A percentile compares a stretch with the other conserved stretches of the same genome.
phyloP scores from a whole-genome alignment of 2,797 vertebrate species.

The Enteromius fasciolatus region DNA sequence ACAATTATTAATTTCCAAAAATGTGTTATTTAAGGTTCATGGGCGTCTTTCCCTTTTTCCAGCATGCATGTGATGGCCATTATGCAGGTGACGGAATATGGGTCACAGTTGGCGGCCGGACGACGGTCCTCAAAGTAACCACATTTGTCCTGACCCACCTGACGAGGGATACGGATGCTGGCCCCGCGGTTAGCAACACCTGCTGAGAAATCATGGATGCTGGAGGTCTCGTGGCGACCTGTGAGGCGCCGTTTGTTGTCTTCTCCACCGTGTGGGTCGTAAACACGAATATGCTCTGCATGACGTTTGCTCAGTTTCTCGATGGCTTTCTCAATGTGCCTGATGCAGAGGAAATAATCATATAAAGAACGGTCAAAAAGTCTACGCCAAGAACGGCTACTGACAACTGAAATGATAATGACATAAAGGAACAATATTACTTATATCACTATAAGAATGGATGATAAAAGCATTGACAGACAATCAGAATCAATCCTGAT shows the following conservation, averaged over 20 bases:
- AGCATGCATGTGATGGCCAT: conserved; percentile 80
- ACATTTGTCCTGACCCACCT: conserved; percentile 75
- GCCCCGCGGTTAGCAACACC: conserved; percentile 82
- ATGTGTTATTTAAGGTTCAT: conserved; percentile 23
- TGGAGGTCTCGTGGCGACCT: conserved; percentile 82
- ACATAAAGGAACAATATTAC: too few species aligned
- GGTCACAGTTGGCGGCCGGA: conserved; percentile 88
- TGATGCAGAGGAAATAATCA: conserved; percentile 63
- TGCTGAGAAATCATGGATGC: conserved; percentile 79
- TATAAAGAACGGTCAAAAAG: too few species aligned
- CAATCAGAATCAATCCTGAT: too few species aligned
- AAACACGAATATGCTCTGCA: conserved; percentile 79
- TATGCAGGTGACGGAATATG: conserved; percentile 79
- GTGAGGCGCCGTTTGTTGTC: conserved; percentile 88
- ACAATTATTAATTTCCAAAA: neutral
- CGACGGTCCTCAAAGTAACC: conserved; percentile 91
- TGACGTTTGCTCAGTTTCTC: conserved; percentile 81
- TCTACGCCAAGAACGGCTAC: too few species aligned
- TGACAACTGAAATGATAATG: too few species aligned
- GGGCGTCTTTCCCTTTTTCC: conserved; percentile 57
- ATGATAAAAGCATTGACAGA: too few species aligned
- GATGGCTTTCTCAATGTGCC: conserved; percentile 81
- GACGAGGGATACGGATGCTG: conserved; percentile 87
- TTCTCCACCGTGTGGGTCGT: conserved; percentile 79
- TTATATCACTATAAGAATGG: too few species aligned